Base-by-base conservation (phyloP, 1,140 invertebrate species). In the Meloidogyne exigua region DNA sequence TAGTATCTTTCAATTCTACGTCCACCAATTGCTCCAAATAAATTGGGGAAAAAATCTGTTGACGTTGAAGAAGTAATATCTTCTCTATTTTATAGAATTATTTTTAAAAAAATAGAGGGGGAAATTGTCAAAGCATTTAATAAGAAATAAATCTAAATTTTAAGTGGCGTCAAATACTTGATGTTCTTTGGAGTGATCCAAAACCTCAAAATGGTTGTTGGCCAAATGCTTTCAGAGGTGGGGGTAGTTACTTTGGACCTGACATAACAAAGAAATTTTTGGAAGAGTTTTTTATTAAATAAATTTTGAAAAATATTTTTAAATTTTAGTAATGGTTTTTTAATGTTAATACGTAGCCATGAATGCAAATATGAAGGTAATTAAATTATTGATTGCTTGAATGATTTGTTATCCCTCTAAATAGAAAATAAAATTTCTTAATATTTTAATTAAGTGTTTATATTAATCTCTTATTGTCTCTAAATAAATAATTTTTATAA, bases 241-340 rank as follows among this genome's bases (percentile, higher is more conserved):
- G 94, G 18, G 94, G 94, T 0, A 92, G 92, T 7, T 95, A 94
- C 87, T 96, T 95, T 87, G 94, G 94, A 0, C 92, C 93, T 0
- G 93, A 96, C 87, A 91, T 95, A 28, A 94, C 93, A 0, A 89
- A 91, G 25, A 89, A 90, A 12, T 92, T 95, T 81, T 89, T 95
- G 18, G 89, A 91, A 78, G 91, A 91, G 82, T 84, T 26, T 75
- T 21, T 57, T 32, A 49, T 26, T 28, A 26, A 28, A 79, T 7
- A 18, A 62, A 76, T 25, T 25, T 42, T 39, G 1, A n/a, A 13
- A 21, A 68, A 70, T 25, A 72, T 77, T 49, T 32, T 76, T 18
- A 15, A 18, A 15, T 75, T 84, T 64, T 44, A 84, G 83, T 69
- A 91, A 95, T 88, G 91, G 92, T 76, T 89, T 95, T 7, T 89